Percentiles rank a stretch among this genome's conserved stretches.
phyloP scores from a whole-genome alignment of 2,888 invertebrate species.

The Rhyacophila evoluta region DNA sequence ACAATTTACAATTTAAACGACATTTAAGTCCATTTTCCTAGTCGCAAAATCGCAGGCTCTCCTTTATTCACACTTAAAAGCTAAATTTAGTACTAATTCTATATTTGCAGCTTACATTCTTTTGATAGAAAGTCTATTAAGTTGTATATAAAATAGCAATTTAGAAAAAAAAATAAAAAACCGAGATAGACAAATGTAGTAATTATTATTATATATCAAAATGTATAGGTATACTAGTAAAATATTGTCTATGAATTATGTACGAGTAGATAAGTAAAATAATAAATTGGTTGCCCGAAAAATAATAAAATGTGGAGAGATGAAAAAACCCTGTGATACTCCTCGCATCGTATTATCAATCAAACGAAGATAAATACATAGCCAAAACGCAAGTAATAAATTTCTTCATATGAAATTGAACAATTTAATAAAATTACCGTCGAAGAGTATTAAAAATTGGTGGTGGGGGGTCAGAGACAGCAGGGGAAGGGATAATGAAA shows the following conservation, averaged over 20 bases:
- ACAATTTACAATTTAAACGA: too few relatives aligned
- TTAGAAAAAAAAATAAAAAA: too few relatives aligned
- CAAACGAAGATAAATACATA: not conserved
- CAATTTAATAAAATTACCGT: slow-evolving; percentile 10
- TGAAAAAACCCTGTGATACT: not conserved
- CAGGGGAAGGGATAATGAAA: slow-evolving; percentile 27
- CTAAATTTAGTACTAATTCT: too few relatives aligned
- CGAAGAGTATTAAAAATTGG: not conserved
- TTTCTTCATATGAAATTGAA: slow-evolving; percentile 18
- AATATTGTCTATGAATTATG: not conserved
- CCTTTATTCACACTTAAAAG: too few relatives aligned
- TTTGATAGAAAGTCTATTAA: too few relatives aligned
- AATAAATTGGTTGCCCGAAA: not conserved
- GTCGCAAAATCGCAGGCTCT: too few relatives aligned
- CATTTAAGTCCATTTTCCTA: too few relatives aligned
- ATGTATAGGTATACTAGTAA: too few relatives aligned
- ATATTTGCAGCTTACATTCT: too few relatives aligned
- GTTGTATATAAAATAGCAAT: too few relatives aligned
- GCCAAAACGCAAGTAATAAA: slow-evolving; percentile 8
- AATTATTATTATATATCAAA: too few relatives aligned
- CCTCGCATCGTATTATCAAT: not conserved
- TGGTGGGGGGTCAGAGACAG: not conserved
- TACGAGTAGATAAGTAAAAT: not conserved
- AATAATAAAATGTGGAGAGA: not conserved
- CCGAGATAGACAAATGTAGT: too few relatives aligned